Percentiles rank a stretch among this genome's conserved stretches.
Evolutionary conservation across 2,888 invertebrate genomes (phyloP).

Genomic region (Kryphioiulus occultus): DNA sequence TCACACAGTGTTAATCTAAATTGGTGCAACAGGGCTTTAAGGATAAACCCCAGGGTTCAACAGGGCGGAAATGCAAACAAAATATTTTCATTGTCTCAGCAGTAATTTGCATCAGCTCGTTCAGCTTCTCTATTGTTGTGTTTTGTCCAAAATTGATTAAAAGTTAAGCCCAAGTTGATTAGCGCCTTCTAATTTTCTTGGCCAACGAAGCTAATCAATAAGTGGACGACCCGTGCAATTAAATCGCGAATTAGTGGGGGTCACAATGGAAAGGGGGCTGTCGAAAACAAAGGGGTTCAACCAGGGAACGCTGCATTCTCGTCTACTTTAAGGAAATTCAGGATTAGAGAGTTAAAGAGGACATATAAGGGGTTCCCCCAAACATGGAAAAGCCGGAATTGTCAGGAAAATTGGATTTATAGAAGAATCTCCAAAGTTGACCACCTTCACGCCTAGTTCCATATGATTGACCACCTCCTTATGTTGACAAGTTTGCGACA

Average conservation of each 20-base stretch:
- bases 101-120: not conserved
- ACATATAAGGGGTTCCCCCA: no score
- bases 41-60: not conserved
- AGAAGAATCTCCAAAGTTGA: no score
- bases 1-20: no score
- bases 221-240: not conserved
- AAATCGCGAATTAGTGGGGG: not conserved
- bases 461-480: no score
- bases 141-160: not conserved
- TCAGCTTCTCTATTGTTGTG: not conserved
- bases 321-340: not conserved
- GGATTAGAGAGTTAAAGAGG: no score
- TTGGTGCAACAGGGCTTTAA: not conserved
- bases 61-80: not conserved
- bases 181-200: conserved; percentile 2
- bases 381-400: not conserved
- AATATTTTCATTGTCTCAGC: not conserved
- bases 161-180: conserved; percentile 8
- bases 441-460: no score
- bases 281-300: not conserved
- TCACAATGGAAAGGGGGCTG: not conserved
- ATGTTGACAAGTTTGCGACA: no score
- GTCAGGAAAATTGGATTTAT: not conserved
- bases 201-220: not conserved
- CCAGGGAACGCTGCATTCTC: not conserved